Conservation (phyloP, 2,113 vertebrate genomes). For the Heterochromis multidens region DNA sequence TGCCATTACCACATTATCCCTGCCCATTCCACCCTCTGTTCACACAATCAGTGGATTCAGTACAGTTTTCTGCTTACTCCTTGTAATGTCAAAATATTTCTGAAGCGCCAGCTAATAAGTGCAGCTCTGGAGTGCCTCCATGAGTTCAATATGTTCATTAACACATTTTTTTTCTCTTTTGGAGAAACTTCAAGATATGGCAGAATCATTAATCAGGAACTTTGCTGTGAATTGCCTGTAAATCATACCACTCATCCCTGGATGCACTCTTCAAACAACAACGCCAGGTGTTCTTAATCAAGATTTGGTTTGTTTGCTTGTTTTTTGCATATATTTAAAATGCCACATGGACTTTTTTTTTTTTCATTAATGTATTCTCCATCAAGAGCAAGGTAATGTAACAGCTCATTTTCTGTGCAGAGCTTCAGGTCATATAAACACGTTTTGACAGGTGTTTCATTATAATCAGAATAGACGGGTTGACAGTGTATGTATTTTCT, state of each 20-base stretch:
- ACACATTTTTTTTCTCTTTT: slow-evolving; percentile 14
- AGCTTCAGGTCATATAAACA: slow-evolving; percentile 53
- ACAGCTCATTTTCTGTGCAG: slow-evolving; percentile 63
- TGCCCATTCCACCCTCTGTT: not conserved
- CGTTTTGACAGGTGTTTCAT: slow-evolving; percentile 64
- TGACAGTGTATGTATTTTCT: slow-evolving; percentile 21
- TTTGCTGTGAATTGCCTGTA: slow-evolving; percentile 34
- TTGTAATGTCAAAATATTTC: slow-evolving; percentile 40
- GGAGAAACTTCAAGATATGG: slow-evolving; percentile 29
- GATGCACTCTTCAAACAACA: slow-evolving; percentile 42
- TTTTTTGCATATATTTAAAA: slow-evolving; percentile 53
- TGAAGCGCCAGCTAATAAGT: slow-evolving; percentile 40
- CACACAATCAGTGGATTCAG: slow-evolving; percentile 4
- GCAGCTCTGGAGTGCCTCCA: slow-evolving; percentile 43
- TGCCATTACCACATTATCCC: slow-evolving; percentile 39
- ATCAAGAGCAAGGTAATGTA: slow-evolving; percentile 51
- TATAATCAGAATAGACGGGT: slow-evolving; percentile 14
- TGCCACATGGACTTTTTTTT: slow-evolving; percentile 55
- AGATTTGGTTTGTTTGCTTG: slow-evolving; percentile 52
- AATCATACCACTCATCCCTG: slow-evolving; percentile 34
- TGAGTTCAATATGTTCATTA: slow-evolving; percentile 55
- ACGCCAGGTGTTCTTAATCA: slow-evolving; percentile 59
- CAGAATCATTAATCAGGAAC: slow-evolving; percentile 57
- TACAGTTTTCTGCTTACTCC: not conserved
- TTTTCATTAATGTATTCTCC: slow-evolving; percentile 57